phyloP scores from a whole-genome alignment of 2,113 vertebrate genomes.

The Pleuronectes platessa region DNA sequence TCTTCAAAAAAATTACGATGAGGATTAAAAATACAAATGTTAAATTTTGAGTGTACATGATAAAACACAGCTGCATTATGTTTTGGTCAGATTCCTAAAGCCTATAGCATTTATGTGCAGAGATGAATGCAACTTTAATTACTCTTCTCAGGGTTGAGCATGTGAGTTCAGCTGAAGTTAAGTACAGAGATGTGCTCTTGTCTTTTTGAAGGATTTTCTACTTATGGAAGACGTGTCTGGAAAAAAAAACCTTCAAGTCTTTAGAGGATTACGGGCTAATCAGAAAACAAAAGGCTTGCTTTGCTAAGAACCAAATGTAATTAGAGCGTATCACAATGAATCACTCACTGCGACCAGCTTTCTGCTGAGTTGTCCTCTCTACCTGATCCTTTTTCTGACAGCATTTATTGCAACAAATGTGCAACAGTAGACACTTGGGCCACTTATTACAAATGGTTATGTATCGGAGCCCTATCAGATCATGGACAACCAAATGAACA shows the following conservation, averaged over 20 bases:
- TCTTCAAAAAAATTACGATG: not conserved
- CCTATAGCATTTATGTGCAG: not conserved
- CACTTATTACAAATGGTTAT: not conserved
- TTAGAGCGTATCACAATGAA: slow-evolving; percentile 53
- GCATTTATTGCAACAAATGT: slow-evolving; percentile 3
- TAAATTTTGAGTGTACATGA: not conserved
- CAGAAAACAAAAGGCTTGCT: slow-evolving; percentile 64
- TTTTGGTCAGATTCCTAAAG: not conserved
- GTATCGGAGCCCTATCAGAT: not conserved
- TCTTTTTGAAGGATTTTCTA: slow-evolving; percentile 1
- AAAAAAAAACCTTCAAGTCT: slow-evolving; percentile 4
- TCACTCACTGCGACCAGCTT: slow-evolving; percentile 24
- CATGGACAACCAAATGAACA: too few relatives aligned
- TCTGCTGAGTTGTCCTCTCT: not conserved
- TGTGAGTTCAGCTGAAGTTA: not conserved
- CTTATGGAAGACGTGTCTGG: slow-evolving; percentile 28
- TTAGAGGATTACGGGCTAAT: slow-evolving; percentile 64
- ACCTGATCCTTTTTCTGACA: not conserved
- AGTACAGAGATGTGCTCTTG: slow-evolving; percentile 1
- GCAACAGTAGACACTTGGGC: not conserved
- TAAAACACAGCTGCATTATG: not conserved
- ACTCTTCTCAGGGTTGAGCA: not conserved
- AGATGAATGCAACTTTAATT: not conserved
- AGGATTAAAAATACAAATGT: not conserved
- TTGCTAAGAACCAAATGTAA: slow-evolving; percentile 58